phyloP scores from a whole-genome alignment of 2,797 vertebrate species.

The Orestias chungarensis region DNA sequence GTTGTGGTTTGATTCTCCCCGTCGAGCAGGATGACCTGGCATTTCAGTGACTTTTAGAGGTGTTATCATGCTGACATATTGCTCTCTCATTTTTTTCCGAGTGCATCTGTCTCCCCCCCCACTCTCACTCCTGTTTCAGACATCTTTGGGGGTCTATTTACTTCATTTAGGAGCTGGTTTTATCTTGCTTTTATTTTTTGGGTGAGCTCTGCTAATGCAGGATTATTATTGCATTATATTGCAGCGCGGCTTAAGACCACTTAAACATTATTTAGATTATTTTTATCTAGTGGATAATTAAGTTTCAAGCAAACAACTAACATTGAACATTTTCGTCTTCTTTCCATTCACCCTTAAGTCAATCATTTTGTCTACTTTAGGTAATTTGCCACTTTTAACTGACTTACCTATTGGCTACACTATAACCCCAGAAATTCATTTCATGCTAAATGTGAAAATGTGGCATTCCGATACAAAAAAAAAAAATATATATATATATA shows the following conservation, averaged over 20 bases:
- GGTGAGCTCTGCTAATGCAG: not conserved
- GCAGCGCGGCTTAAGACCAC: not conserved
- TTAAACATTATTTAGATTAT: not conserved
- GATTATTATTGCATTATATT: no score
- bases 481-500: no score
- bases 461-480: no score
- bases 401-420: no score
- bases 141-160: constrained; percentile 43
- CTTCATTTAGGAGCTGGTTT: constrained; percentile 9
- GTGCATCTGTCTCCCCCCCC: constrained; percentile 18
- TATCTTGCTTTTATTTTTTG: no score
- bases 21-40: constrained; percentile 79
- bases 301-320: no score
- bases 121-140: constrained; percentile 7
- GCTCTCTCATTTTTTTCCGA: constrained; percentile 65
- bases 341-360: no score
- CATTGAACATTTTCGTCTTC: no score
- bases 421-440: no score
- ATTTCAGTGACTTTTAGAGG: constrained; percentile 86
- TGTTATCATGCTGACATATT: constrained; percentile 77
- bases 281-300: not conserved
- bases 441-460: no score
- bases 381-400: no score
- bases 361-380: no score
- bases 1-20: constrained; percentile 65